Base-by-base conservation (phyloP, 2,888 invertebrate species). In the Myopa tessellatipennis region DNA sequence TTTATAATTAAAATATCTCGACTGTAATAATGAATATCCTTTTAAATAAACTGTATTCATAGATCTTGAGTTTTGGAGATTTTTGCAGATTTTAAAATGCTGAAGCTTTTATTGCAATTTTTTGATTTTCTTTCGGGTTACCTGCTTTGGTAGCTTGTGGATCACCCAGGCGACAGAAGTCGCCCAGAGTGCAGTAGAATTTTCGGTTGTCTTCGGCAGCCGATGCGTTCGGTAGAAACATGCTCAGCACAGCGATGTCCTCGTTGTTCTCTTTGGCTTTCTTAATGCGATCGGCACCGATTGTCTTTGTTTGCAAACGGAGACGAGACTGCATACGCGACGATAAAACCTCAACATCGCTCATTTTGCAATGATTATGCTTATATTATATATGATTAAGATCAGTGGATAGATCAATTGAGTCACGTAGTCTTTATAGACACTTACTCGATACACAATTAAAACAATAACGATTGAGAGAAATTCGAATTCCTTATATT, bases 221-320 rank as follows among this genome's bases (percentile, higher is more conserved):
- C 83, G 91, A 92, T 76, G 88, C 87, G 79, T 91, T 91, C 68
- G 95, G 94, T 79, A 96, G 91, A 86, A 96, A 94, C 93, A 95
- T 95, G 82, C 95, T 95, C 84, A 96, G 90, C 84, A 96, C 93
- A 75, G 96, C 96, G 79, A 96, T 93, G 90, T 96, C 96, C 90
- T 96, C 96, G 89, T 95, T 95, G 87, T 93, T 93, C 84, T 95
- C 95, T 90, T 93, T 92, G 80, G 95, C 95, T 86, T 93, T 92
- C 83, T 93, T 92, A 85, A 95, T 95, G 87, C 95, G 91, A 18
- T 95, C 95, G 85, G 94, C 94, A n/a, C 95, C 95, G 74, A 94
- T 94, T 58, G 94, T 95, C 90, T 95, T 95, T 72, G 93, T 93
- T 82, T 93, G 93, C 87, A 95, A 91, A 89, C 94, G 92, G 82